phyloP scores from a whole-genome alignment of 1,140 invertebrate genomes.

The Polyergus mexicanus region DNA sequence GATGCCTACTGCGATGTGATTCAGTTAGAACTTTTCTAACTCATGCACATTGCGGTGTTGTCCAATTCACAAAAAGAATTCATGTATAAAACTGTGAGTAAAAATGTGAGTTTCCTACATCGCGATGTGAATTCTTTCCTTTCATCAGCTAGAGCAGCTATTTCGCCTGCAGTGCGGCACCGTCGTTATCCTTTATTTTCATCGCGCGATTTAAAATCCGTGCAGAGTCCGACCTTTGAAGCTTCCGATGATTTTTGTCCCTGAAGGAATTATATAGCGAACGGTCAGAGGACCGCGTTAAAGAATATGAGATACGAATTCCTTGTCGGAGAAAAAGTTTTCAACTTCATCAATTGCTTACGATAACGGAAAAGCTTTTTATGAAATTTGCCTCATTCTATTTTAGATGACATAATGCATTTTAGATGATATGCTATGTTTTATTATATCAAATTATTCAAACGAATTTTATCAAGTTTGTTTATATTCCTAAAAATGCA shows the following conservation, averaged over 20 bases:
- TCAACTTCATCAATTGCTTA: slow-evolving; percentile 9
- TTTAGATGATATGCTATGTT: background rate
- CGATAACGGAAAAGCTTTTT: background rate
- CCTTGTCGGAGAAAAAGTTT: background rate
- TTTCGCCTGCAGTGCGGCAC: background rate
- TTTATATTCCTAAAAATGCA: background rate
- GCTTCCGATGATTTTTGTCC: slow-evolving; percentile 6
- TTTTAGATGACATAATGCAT: background rate
- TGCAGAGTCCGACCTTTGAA: background rate
- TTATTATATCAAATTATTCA: background rate
- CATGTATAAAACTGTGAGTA: background rate
- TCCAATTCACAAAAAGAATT: background rate
- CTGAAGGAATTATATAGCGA: slow-evolving; percentile 12
- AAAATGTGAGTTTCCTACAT: background rate
- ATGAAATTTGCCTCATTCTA: background rate
- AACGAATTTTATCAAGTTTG: background rate
- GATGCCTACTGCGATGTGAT: background rate
- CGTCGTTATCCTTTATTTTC: background rate
- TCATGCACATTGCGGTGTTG: too few species aligned
- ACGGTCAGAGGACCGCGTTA: background rate
- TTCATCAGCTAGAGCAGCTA: background rate
- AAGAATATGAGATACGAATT: slow-evolving; percentile 22
- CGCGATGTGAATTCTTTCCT: background rate
- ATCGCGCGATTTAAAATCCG: background rate
- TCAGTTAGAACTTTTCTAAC: too few species aligned